Base-by-base conservation (phyloP, 1,140 invertebrate genomes). In the Nasonia giraulti region DNA sequence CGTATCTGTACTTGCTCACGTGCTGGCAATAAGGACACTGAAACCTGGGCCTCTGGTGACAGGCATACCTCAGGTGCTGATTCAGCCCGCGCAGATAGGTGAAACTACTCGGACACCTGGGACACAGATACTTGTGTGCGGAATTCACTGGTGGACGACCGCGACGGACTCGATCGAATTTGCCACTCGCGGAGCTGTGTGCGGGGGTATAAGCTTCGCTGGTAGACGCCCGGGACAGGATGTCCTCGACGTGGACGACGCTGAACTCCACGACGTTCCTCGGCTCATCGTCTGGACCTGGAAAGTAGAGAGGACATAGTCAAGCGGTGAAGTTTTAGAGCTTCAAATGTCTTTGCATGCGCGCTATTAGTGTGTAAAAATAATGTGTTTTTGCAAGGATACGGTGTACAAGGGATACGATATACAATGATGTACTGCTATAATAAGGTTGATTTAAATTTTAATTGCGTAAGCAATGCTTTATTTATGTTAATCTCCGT, bases 41-140 rank as follows among this genome's bases (percentile, higher is more conserved):
- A 33, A 81, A 81, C 7, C 79, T 68, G 6, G 79, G 79, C 23
- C 40, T 11, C 11, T 69, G 55, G 4, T 47, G 2, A 40, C 69
- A 81, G 11, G 74, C 74, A 47, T 85, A 82, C 14, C 77, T 82
- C 3, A 85, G 44, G 40, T 85, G 84, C 23, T 85, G 80, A 7
- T 82, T 74, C 20, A 85, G 73, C 5, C 74, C 80, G 0, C 80
- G 79, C 0, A 14, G 27, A 23, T 85, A 85, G 5, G 62, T 7
- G n/a, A 82, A 82, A 0, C 3, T 78, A 6, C 66, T 78, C 3
- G 80, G 79, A 31, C 74, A 85, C 0, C 50, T 23, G 0, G 62
- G 71, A 14, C 84, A 85, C 3, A n/a, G 17, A 47, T 82, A 85
- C 0, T 20, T 10, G 0, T 17, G 47, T 47, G 44, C 17, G 1